Conservation (phyloP, 2,888 invertebrate species). For the Digitonthophagus gazella region DNA sequence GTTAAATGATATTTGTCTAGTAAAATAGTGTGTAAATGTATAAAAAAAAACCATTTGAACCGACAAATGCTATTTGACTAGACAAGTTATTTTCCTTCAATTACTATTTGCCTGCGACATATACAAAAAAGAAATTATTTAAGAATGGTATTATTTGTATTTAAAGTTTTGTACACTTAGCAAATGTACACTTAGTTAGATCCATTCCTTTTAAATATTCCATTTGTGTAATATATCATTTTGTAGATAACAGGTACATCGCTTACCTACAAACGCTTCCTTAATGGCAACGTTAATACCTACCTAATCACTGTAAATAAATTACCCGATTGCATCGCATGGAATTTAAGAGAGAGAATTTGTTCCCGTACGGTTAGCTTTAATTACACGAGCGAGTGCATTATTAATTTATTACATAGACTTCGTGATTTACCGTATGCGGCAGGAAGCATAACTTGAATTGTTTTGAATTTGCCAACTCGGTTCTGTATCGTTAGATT, state of each 20-base stretch:
- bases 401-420: neutral
- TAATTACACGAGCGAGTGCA: neutral
- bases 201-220: neutral
- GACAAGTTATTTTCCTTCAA: too few relatives aligned
- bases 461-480: neutral
- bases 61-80: too few relatives aligned
- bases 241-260: neutral
- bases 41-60: too few relatives aligned
- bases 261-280: neutral
- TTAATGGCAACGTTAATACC: neutral
- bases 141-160: too few relatives aligned
- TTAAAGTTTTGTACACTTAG: neutral
- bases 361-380: neutral
- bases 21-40: too few relatives aligned
- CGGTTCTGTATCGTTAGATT: neutral
- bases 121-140: too few relatives aligned
- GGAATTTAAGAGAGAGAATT: neutral
- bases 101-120: too few relatives aligned
- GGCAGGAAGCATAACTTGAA: neutral
- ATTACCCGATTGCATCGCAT: neutral
- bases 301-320: neutral
- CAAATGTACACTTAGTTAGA: neutral
- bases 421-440: neutral
- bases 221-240: neutral
- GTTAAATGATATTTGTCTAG: too few relatives aligned